Base-by-base conservation (phyloP, 2,888 invertebrate genomes). In the Aleiodes alternator region DNA sequence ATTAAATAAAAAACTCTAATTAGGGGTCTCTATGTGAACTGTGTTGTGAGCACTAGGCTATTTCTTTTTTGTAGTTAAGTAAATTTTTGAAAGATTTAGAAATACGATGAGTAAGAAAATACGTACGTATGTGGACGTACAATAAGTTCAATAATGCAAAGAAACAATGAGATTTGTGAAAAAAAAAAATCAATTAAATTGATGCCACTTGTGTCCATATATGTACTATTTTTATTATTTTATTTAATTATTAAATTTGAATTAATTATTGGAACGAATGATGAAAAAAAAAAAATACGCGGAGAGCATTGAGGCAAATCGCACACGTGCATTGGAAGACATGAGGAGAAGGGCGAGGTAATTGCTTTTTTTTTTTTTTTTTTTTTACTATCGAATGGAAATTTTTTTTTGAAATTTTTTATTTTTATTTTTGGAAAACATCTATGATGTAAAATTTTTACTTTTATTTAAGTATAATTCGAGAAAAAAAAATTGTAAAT, bases 41-140 rank as follows among this genome's bases (percentile, higher is more conserved):
- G 85, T 85, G 85, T 86, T 85, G 84, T 86, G 85, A 86, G 82
- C 82, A 80, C 76, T 86, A 84, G 83, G 81, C 82, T 86, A 84
- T 81, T 81, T 84, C 80, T 83, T 79, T 82, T 80, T 84, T 76
- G 77, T 84, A 84, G 83, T 80, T 82, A 78, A 80, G 77, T 83
- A 83, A 79, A 79, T 81, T 83, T 81, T 82, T 83, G 80, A 82
- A 73, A 57, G 59, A 77, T 79, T 82, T 77, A 57, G 72, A 73
- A 57, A 23, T 70, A 11, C 64, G 23, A 16, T 71, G 66, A 53
- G 66, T 66, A 34, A 56, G 23, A 16, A 56, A 73, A 11, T 51
- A 74, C n/a, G 59, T 59, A 38, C 59, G 57, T 51, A 59, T 57
- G 57, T 69, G 73, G 43, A 56, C 66, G 66, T 34, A n/a, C 23